Percentiles rank a stretch among this genome's conserved stretches.
Evolutionary conservation across 2,113 vertebrate species (phyloP).

Genomic region (Erythrocercus mccallii): DNA sequence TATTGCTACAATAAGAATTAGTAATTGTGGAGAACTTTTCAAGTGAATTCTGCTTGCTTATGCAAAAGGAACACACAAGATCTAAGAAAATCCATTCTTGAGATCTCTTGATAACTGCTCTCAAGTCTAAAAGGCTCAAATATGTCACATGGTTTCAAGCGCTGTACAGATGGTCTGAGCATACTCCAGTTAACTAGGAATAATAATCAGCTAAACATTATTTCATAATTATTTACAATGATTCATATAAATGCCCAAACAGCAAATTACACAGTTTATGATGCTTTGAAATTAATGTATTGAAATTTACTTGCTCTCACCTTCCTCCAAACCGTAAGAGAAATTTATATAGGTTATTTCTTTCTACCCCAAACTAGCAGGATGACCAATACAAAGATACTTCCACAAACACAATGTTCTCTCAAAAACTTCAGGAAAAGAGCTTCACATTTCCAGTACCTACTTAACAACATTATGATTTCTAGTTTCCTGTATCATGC

Average conservation of each 20-base stretch:
- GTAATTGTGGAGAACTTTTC: accelerated
- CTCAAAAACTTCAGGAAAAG: neutral
- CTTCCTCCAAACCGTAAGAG: neutral
- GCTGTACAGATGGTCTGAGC: neutral
- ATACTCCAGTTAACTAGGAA: neutral
- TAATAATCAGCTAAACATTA: neutral
- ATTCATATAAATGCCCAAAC: neutral
- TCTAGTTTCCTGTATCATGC: neutral
- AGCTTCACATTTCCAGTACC: neutral
- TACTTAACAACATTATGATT: neutral
- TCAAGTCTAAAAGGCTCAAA: neutral
- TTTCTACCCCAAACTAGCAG: neutral
- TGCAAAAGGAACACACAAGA: neutral
- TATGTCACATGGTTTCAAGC: neutral
- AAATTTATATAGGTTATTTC: neutral
- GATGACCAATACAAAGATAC: neutral
- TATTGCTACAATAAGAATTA: neutral
- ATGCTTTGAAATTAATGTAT: neutral
- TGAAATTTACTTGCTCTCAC: neutral
- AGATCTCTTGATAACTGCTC: neutral
- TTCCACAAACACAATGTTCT: neutral
- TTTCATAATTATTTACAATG: neutral
- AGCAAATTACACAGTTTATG: neutral
- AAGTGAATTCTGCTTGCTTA: neutral
- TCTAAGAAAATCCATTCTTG: neutral